Evolutionary conservation across 2,888 invertebrate genomes (phyloP).

Genomic region (Pogonocherus hispidulus): DNA sequence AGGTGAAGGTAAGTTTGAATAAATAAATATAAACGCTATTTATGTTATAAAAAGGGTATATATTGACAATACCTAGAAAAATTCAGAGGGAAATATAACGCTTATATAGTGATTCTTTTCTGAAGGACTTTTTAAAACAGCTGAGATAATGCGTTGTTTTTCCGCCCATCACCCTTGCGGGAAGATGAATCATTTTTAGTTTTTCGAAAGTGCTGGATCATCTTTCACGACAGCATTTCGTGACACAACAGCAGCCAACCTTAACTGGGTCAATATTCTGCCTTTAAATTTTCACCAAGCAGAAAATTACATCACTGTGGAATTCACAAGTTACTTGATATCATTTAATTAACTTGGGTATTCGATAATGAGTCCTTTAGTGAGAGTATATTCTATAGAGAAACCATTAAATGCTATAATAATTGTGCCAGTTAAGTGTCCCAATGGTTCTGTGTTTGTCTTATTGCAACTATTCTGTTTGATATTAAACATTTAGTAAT

Average conservation of each 20-base stretch:
- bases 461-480: too few relatives aligned
- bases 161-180: background rate
- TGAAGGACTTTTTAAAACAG: background rate
- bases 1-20: too few relatives aligned
- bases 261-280: conserved; percentile 4
- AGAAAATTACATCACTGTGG: background rate
- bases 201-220: conserved; percentile 15
- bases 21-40: too few relatives aligned
- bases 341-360: background rate
- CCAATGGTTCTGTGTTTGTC: too few relatives aligned
- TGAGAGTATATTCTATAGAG: background rate
- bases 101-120: background rate
- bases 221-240: background rate
- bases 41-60: too few relatives aligned
- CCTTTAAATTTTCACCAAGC: background rate
- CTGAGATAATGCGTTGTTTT: background rate
- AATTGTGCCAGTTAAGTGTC: too few relatives aligned
- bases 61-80: too few relatives aligned
- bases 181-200: background rate
- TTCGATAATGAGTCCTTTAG: background rate
- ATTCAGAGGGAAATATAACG: too few relatives aligned
- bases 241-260: conserved; percentile 1
- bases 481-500: too few relatives aligned
- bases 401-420: background rate
- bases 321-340: background rate